Base-by-base conservation (phyloP, 2,888 invertebrate genomes). In the Ophion slaviceki region DNA sequence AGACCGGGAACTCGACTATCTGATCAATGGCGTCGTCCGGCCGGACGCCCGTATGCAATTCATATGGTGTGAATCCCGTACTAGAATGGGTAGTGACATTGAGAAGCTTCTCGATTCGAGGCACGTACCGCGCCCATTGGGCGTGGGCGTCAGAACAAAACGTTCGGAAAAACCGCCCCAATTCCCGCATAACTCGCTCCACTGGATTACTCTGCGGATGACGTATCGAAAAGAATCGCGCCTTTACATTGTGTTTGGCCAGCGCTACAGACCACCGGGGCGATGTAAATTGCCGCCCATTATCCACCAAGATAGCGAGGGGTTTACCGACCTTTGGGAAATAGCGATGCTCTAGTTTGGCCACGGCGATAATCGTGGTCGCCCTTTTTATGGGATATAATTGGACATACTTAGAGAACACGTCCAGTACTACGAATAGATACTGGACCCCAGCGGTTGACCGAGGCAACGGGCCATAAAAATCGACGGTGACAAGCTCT, bases 261-360 rank as follows among this genome's bases (percentile, higher is more conserved):
- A 64, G 28, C 8, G 28, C 36, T 5, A 24, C 47, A 47, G 47
- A 71, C 86, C 84, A 87, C 10, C 2, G 32, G 0, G 62, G 62
- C 0, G 86, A 72, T 1, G 82, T 84, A 11, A 87, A 86, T 24
- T 87, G 87, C 3, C 81, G 68, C 0, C 87, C 87, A 24, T 87
- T 80, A 47, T 87, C 86, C 0, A 82, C 76, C 14, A 84, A 67
- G 0, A 84, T 80, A 2, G 75, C 32, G 3, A 57, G 28, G 0
- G 87, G 86, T 57, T 80, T 82, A 3, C 84, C 82, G 1, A 78
- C 2, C 24, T 75, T 66, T 7, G 2, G 14, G 59, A 85, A 66
- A 70, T 85, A 87, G n/a, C 85, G 64, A 11, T 74, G 14, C 32
- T 76, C 64, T 2, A 87, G 82, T 36, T 77, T 86, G 7, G 75